Evolutionary conservation across 2,888 invertebrate genomes (phyloP).

Genomic region (Agelastica alni): DNA sequence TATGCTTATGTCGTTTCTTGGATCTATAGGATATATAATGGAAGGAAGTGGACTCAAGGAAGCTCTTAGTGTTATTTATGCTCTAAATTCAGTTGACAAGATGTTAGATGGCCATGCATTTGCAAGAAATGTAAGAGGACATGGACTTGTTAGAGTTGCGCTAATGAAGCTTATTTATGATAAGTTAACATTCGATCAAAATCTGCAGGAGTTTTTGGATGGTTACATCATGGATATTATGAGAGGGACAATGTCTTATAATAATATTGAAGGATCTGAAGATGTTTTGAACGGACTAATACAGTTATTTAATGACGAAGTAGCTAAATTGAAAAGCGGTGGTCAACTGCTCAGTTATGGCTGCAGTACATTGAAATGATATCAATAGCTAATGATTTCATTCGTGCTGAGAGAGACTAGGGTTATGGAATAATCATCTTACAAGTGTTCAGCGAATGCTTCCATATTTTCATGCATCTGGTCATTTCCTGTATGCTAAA

Average conservation of each 20-base stretch:
- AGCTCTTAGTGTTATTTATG: constrained; percentile 36
- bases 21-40: constrained; percentile 39
- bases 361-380: constrained; percentile 33
- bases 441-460: neutral
- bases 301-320: neutral
- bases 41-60: constrained; percentile 38
- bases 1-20: constrained; percentile 42
- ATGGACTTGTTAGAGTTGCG: neutral
- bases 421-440: constrained; percentile 14
- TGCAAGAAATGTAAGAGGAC: constrained; percentile 40
- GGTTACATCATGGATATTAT: neutral
- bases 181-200: constrained; percentile 8
- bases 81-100: constrained; percentile 44
- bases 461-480: neutral
- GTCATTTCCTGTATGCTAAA: neutral
- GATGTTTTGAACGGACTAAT: neutral
- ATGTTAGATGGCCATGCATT: constrained; percentile 46
- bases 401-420: constrained; percentile 29
- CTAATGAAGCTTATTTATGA: constrained; percentile 3
- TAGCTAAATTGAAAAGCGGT: neutral
- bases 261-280: constrained; percentile 2
- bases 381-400: constrained; percentile 28
- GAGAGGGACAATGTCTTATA: neutral
- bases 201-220: constrained; percentile 1
- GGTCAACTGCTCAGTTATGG: constrained; percentile 21